Percentiles rank a stretch among this genome's conserved stretches.
Evolutionary conservation across 2,113 vertebrate species (phyloP).

Genomic region (Oryzias celebensis): DNA sequence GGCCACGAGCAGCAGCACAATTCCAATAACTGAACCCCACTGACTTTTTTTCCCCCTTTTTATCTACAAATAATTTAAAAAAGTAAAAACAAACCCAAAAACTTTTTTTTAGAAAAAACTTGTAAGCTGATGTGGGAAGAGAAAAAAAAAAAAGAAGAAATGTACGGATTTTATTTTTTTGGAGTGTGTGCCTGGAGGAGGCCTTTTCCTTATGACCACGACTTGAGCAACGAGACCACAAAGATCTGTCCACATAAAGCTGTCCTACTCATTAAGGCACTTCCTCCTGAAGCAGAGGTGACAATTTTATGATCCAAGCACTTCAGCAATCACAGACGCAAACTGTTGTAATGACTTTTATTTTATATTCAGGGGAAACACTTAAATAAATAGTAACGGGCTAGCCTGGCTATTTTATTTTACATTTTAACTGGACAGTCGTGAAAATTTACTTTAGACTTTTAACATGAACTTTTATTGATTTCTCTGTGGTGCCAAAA

Average conservation of each 20-base stretch:
- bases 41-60: constrained; percentile 38
- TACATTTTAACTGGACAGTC: constrained; percentile 10
- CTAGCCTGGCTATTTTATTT: background rate
- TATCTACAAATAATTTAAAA: constrained; percentile 64
- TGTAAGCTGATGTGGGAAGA: constrained; percentile 52
- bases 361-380: constrained; percentile 38
- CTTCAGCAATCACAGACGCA: constrained; percentile 78
- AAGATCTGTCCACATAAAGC: constrained; percentile 83
- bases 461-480: too few species aligned
- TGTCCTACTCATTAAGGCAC: constrained; percentile 83
- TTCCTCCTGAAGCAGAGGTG: constrained; percentile 84
- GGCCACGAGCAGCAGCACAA: constrained; percentile 75
- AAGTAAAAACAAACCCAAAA: constrained; percentile 74
- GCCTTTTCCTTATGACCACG: constrained; percentile 67
- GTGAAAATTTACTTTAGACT: constrained; percentile 1
- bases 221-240: constrained; percentile 78
- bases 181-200: constrained; percentile 68
- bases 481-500: too few species aligned
- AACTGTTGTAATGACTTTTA: constrained; percentile 77
- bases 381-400: constrained; percentile 7
- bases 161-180: constrained; percentile 36
- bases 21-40: constrained; percentile 78
- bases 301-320: constrained; percentile 89
- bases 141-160: constrained; percentile 77
- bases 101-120: constrained; percentile 60